Conservation (phyloP, 2,797 vertebrate genomes). For the Acanthiza pusilla region DNA sequence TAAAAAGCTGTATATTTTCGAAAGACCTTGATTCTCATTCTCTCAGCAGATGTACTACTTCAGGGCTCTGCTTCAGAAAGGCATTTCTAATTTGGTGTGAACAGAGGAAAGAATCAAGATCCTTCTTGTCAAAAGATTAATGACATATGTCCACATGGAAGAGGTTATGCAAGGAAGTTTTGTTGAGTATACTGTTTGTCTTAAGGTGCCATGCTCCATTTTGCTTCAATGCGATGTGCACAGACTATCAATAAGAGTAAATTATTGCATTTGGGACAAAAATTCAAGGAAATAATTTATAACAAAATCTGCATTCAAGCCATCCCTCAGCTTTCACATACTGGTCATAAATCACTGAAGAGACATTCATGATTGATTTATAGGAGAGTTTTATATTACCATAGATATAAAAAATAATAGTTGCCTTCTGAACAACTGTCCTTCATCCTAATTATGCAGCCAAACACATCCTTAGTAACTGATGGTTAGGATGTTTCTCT, state of each 20-base stretch:
- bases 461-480: not conserved
- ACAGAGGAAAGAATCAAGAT: not conserved
- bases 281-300: not conserved
- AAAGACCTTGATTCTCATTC: not conserved
- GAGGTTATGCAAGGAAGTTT: not conserved
- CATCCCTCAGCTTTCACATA: not conserved
- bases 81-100: not conserved
- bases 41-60: not conserved
- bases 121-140: not conserved
- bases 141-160: not conserved
- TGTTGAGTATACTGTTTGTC: not conserved
- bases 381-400: not conserved
- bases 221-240: not conserved
- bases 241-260: not conserved
- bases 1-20: not conserved
- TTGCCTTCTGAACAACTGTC: not conserved
- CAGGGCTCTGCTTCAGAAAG: not conserved
- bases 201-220: not conserved
- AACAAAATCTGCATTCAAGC: not conserved
- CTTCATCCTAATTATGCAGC: slow-evolving; percentile 1
- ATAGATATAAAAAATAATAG: slow-evolving; percentile 12
- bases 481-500: not conserved
- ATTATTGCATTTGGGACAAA: not conserved
- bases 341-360: not conserved
- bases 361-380: slow-evolving; percentile 47